Conservation (phyloP, 1,140 invertebrate genomes). For the Amphibalanus amphitrite region DNA sequence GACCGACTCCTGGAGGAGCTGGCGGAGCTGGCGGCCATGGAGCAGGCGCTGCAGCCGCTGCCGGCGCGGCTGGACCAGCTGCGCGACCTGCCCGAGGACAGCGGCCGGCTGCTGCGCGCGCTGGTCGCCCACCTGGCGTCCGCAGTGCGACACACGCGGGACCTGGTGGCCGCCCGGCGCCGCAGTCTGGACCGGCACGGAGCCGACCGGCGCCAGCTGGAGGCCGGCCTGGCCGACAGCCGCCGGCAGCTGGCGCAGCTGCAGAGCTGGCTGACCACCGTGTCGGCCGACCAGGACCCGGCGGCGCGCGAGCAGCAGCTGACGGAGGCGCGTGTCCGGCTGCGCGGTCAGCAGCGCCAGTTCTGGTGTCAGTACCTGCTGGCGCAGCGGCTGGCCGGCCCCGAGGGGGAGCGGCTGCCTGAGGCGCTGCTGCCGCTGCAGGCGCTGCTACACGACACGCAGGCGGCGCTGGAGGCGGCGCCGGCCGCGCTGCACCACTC, state of each 20-base stretch:
- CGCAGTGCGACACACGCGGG: background rate
- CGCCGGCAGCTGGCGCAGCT: background rate
- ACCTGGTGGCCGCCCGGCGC: background rate
- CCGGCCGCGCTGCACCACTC: background rate
- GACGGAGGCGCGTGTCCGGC: background rate
- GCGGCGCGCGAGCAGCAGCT: background rate
- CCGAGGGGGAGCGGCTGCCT: background rate
- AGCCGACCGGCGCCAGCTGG: background rate
- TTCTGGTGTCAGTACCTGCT: constrained; percentile 3
- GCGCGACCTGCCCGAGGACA: background rate
- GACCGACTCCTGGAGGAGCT: constrained; percentile 2
- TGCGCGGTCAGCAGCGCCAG: background rate
- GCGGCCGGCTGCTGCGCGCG: background rate
- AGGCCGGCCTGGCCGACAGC: background rate
- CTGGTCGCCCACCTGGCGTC: background rate
- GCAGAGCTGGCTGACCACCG: background rate
- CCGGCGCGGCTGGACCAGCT: background rate
- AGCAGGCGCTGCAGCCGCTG: background rate
- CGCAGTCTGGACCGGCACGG: background rate
- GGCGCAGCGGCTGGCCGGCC: constrained; percentile 10
- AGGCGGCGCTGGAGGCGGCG: background rate
- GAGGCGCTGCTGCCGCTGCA: background rate
- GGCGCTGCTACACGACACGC: background rate
- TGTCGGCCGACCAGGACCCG: background rate
- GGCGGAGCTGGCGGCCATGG: background rate